Evolutionary conservation across 2,797 vertebrate species (phyloP), one percentile per base, ranked within the genome.

Genomic region (Acanthornis magna): DNA sequence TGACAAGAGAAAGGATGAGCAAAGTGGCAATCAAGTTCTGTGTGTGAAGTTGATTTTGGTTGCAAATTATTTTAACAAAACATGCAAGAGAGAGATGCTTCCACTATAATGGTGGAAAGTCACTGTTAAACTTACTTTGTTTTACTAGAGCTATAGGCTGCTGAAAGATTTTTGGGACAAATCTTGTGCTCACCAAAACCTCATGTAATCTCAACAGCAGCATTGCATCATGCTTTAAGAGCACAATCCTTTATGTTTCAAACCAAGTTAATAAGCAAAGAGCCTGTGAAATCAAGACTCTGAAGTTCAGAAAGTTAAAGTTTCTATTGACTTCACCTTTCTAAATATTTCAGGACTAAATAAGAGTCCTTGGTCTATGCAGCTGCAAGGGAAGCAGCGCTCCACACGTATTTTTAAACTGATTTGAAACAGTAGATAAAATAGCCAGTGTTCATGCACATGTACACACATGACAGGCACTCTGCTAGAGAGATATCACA

Each of bases 31-130:
- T 30, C 18, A 57, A 43, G 6, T 85, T 87, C 72, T 78, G n/a
- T 10, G 48, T 51, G 14, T 74, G 29, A 83, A 19, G 32, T 6
- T 71, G 16, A 67, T 83, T 85, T 86, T 36, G 8, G 5, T 47
- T 68, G 40, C n/a, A 85, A 80, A 62, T 72, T 67, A 75, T 78
- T 89, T 85, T 85, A 89, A 72, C 75, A 73, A 88, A 42, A 29
- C 21, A 62, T 10, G 54, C 18, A 84, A 43, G 55, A 76, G 62
- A 89, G 36, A 72, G n/a, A 13, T 68, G 21, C 23, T 82, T 89
- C 29, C 10, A 19, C 3, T n/a, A 30, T 8, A 80, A 62, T 32
- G 16, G 7, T 62, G 16, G 16, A 45, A 94, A 81, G 21, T 42
- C 36, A 51, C 9, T 83, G 19, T 29, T 89, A 55, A 92, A 22